Evolutionary conservation across 2,113 vertebrate genomes (phyloP), one percentile per base, ranked within the genome.

Genomic region (Trematomus loennbergii): DNA sequence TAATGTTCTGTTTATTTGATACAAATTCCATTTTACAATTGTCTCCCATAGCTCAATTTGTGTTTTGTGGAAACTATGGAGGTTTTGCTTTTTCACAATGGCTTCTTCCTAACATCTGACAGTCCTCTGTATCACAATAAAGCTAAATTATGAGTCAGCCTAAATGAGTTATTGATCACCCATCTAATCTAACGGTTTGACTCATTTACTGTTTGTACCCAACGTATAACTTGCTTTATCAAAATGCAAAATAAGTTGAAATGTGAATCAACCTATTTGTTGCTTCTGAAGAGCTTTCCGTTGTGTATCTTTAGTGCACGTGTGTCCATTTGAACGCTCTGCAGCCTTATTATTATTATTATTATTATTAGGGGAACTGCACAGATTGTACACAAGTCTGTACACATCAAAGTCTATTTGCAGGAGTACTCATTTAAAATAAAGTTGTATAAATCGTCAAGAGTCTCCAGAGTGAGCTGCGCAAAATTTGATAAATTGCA

Each of bases 111-210:
- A 36, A 11, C 33, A 55, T 77, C 72, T 54, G 74, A 78, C 49
- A 75, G 75, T 72, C 54, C 18, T 63, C 65, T 11, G 46, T 70
- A 29, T 83, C 57, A 75, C 57, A 83, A 84, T 79, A 84, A 81
- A 84, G 43, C 25, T 71, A 36, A 61, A 68, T 65, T 63, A 50
- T 55, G 55, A 68, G 78, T 40, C 58, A 62, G 55, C n/a, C 29
- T 66, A 18, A 57, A 48, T 36, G 36, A 36, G 36, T 36, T 7
- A 36, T 36, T 36, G 5, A 3, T 54, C 5, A 54, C 20, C n/a
- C 53, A 2, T 36, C 5, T 36, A 7, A 36, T 36, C 36, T 8
- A 53, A 57, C 25, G 22, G 65, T 54, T 17, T 62, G 17, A 54
- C 12, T 25, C 1, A 15, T 29, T 53, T 20, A 49, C 10, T 29